Conservation (phyloP, 2,888 invertebrate species). For the Dicyrtoma fusca region DNA sequence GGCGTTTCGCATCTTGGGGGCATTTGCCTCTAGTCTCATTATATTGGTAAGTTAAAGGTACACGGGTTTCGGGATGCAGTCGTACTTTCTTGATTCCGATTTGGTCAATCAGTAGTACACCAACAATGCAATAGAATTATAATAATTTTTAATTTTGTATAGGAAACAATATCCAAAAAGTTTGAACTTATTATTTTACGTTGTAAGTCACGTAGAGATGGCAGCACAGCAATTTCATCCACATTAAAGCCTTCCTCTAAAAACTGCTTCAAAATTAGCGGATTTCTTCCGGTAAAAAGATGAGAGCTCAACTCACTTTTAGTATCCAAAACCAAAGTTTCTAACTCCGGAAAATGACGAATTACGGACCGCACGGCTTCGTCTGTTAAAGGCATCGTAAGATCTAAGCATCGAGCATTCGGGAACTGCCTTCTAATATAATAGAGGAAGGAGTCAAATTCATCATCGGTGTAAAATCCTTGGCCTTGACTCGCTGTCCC, state of each 20-base stretch:
- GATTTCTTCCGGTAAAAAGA: slow-evolving; percentile 27
- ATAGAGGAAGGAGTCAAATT: slow-evolving; percentile 23
- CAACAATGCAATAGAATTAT: too few relatives aligned
- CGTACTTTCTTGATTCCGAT: too few relatives aligned
- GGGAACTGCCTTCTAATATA: slow-evolving; percentile 26
- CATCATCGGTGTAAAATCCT: slow-evolving; percentile 16
- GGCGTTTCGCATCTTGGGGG: too few relatives aligned
- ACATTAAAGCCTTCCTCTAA: slow-evolving; percentile 5
- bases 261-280: slow-evolving; percentile 6
- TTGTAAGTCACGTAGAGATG: slow-evolving; percentile 23
- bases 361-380: slow-evolving; percentile 16
- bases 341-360: slow-evolving; percentile 1
- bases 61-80: too few relatives aligned
- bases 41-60: too few relatives aligned
- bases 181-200: too few relatives aligned
- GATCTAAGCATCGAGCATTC: slow-evolving; percentile 4
- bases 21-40: too few relatives aligned
- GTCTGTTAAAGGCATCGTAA: slow-evolving; percentile 7
- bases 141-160: too few relatives aligned
- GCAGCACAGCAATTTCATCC: slow-evolving; percentile 16
- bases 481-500: not conserved
- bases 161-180: too few relatives aligned
- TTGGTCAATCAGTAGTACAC: too few relatives aligned
- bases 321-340: slow-evolving; percentile 13
- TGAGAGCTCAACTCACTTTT: not conserved